Evolutionary conservation across 1,140 invertebrate species (phyloP).

Genomic region (Gonatopus flavifemur): DNA sequence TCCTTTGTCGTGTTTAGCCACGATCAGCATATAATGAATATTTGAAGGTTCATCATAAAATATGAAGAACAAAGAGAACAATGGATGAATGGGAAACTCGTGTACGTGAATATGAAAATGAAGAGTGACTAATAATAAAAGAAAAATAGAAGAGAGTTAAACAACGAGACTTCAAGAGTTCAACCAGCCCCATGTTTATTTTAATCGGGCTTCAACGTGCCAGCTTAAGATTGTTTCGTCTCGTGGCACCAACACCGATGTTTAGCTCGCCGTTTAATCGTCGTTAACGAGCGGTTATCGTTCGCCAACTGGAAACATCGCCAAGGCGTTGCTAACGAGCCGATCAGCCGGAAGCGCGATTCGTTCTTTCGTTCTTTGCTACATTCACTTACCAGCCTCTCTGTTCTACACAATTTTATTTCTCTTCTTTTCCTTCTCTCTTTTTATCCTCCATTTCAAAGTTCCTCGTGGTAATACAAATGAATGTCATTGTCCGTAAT

Average conservation of each 20-base stretch:
- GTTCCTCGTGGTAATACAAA: too few relatives aligned
- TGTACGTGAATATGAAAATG: too few relatives aligned
- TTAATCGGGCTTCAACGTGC: constrained; percentile 41
- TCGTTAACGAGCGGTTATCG: constrained; percentile 54
- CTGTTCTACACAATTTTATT: constrained; percentile 14
- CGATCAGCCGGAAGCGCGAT: constrained; percentile 44
- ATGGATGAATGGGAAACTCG: too few relatives aligned
- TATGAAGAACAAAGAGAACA: too few relatives aligned
- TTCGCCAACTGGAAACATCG: constrained; percentile 50
- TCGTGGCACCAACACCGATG: constrained; percentile 43
- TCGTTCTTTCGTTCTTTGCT: constrained; percentile 25
- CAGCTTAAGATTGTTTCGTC: constrained; percentile 52
- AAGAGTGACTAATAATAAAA: too few relatives aligned
- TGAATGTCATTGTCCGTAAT: too few relatives aligned
- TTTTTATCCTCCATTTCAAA: neutral
- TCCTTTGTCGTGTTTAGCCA: too few relatives aligned
- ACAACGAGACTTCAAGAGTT: too few relatives aligned
- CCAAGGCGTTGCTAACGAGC: constrained; percentile 45
- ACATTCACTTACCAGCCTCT: constrained; percentile 19
- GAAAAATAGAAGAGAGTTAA: too few relatives aligned
- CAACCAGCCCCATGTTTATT: constrained; percentile 43
- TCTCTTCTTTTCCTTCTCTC: neutral
- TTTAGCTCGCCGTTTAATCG: constrained; percentile 52
- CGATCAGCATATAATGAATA: too few relatives aligned
- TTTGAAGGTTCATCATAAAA: too few relatives aligned